These are phyloP conservation scores for Zaprionus obscuricornis DNA, from an alignment of 2,888 invertebrate species.

Conservation along the genomic window DNA sequence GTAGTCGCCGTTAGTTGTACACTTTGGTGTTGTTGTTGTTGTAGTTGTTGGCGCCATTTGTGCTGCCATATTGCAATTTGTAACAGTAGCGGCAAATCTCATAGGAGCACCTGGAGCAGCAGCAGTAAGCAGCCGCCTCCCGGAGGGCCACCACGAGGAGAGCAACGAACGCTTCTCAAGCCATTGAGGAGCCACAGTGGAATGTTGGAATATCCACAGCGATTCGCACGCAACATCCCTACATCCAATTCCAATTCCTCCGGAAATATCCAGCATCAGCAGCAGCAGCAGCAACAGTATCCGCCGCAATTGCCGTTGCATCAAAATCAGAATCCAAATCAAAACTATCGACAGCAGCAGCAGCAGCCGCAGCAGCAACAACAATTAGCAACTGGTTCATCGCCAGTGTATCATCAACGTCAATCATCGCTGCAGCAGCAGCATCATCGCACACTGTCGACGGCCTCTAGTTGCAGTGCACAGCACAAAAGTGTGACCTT, in stretches of 20 bases:
- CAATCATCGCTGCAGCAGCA: constrained; percentile 73
- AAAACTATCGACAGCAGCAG: constrained; percentile 83
- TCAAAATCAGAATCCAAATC: constrained; percentile 65
- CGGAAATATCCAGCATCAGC: constrained; percentile 36
- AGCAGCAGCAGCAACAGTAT: constrained; percentile 64
- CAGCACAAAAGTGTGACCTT: constrained; percentile 84
- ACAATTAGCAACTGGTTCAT: constrained; percentile 68
- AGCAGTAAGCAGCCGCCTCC: constrained; percentile 25
- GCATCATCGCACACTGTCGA: constrained; percentile 83
- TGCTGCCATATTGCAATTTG: constrained; percentile 15
- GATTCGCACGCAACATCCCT: constrained; percentile 89
- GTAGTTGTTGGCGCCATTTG: constrained; percentile 23
- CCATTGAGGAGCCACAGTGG: constrained; percentile 72
- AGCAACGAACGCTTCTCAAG: constrained; percentile 47
- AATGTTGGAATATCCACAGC: constrained; percentile 84
- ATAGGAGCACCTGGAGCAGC: constrained; percentile 22
- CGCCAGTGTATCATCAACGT: constrained; percentile 79
- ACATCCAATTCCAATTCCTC: constrained; percentile 84
- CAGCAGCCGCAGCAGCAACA: constrained; percentile 40
- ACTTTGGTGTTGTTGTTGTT: constrained; percentile 21
- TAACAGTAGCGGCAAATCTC: constrained; percentile 25
- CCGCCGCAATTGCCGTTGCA: constrained; percentile 76
- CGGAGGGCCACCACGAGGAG: constrained; percentile 1
- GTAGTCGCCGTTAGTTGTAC: constrained; percentile 11
- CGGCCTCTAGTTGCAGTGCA: constrained; percentile 83